These are phyloP conservation scores for Odontesthes bonariensis DNA, from an alignment of 2,113 vertebrate genomes.

Conservation along the genomic window DNA sequence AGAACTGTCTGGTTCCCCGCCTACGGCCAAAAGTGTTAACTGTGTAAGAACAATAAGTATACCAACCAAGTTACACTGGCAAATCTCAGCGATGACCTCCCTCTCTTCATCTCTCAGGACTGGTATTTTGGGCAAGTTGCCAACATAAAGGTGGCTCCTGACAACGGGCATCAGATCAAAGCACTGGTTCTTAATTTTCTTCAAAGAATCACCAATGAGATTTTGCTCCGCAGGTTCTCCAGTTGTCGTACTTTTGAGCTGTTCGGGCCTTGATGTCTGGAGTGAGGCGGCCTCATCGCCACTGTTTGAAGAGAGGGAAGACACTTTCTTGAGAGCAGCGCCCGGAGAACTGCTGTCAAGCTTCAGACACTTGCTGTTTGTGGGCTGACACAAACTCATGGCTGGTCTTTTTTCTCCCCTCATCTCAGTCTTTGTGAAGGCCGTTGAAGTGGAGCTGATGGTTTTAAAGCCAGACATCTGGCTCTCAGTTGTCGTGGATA, in stretches of 20 bases:
- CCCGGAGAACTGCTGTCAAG: slow-evolving; percentile 80
- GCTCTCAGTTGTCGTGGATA: slow-evolving; percentile 67
- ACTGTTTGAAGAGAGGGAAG: slow-evolving; percentile 11
- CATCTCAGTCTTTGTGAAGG: slow-evolving; percentile 89
- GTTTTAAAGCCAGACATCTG: slow-evolving; percentile 87
- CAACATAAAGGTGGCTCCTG: slow-evolving; percentile 85
- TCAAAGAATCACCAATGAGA: slow-evolving; percentile 73
- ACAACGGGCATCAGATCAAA: slow-evolving; percentile 94
- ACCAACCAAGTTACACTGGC: slow-evolving; percentile 83
- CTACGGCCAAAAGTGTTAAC: not conserved
- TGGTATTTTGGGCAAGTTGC: slow-evolving; percentile 87
- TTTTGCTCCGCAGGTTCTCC: slow-evolving; percentile 17
- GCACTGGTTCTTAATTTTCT: slow-evolving; percentile 83
- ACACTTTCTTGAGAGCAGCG: slow-evolving; percentile 18
- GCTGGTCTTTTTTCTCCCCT: slow-evolving; percentile 76
- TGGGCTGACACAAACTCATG: slow-evolving; percentile 61
- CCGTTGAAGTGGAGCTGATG: slow-evolving; percentile 88
- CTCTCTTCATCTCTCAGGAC: slow-evolving; percentile 92
- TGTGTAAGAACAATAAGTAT: not conserved
- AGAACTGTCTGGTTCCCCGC: not conserved
- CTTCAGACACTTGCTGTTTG: slow-evolving; percentile 86
- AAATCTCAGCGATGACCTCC: slow-evolving; percentile 88
- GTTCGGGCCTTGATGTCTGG: not conserved
- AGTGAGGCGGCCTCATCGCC: slow-evolving; percentile 15
- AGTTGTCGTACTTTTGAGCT: not conserved